phyloP scores from a whole-genome alignment of 2,888 invertebrate species.

The Cartodere bifasciata region DNA sequence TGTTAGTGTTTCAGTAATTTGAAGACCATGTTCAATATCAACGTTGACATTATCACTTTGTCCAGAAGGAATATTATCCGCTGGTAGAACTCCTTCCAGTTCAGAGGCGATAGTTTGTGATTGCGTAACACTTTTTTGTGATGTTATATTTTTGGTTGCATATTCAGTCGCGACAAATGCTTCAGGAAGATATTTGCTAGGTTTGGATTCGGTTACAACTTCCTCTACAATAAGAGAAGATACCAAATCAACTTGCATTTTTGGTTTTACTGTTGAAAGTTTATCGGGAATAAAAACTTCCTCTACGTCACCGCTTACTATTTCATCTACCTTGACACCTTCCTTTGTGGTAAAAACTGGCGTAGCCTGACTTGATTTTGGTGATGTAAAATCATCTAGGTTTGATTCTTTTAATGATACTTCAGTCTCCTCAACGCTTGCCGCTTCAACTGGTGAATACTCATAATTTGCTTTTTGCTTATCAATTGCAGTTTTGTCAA shows the following conservation, averaged over 20 bases:
- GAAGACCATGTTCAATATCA: constrained; percentile 46
- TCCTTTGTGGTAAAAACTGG: constrained; percentile 47
- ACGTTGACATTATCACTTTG: constrained; percentile 49
- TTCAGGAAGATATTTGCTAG: constrained; percentile 67
- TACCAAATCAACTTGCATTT: constrained; percentile 46
- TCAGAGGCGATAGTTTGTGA: constrained; percentile 55
- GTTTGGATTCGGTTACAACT: constrained; percentile 55
- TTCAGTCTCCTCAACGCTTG: constrained; percentile 49
- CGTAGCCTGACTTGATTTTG: constrained; percentile 42
- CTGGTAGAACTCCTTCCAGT: constrained; percentile 49
- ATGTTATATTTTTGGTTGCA: constrained; percentile 50
- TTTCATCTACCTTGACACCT: constrained; percentile 51
- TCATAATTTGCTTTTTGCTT: constrained; percentile 43
- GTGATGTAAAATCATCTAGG: constrained; percentile 36
- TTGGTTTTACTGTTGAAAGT: constrained; percentile 42
- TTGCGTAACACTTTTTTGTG: constrained; percentile 52
- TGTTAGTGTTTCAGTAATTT: constrained; percentile 41
- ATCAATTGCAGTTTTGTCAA: constrained; percentile 31
- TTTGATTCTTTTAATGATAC: constrained; percentile 48
- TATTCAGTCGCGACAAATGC: constrained; percentile 67
- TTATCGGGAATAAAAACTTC: constrained; percentile 39
- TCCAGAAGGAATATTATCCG: constrained; percentile 44
- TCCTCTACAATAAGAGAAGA: constrained; percentile 56
- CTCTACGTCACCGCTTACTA: constrained; percentile 47
- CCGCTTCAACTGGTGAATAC: constrained; percentile 50